Conservation (phyloP, 2,888 invertebrate genomes). For the Dysmachus trigonus region DNA sequence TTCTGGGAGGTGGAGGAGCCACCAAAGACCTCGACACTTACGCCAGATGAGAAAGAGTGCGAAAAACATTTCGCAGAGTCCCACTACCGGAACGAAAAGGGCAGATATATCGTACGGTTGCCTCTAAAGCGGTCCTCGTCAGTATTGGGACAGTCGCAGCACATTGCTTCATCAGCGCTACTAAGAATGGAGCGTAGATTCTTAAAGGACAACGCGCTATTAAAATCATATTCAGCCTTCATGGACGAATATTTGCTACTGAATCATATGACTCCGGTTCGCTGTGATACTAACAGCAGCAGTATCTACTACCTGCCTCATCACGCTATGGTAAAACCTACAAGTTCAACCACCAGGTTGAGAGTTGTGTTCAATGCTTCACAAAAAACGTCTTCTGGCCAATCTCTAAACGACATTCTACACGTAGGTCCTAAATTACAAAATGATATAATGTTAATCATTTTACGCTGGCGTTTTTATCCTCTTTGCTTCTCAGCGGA, state of each 20-base stretch:
- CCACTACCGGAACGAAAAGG: not conserved
- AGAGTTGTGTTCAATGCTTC: constrained; percentile 39
- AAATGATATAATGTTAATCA: not conserved
- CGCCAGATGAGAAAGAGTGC: not conserved
- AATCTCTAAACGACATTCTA: constrained; percentile 33
- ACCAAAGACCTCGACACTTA: not conserved
- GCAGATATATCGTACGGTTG: not conserved
- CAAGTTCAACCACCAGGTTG: constrained; percentile 21
- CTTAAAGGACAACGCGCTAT: not conserved
- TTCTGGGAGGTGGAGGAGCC: constrained; percentile 7
- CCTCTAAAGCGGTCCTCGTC: not conserved
- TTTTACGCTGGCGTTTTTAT: not conserved
- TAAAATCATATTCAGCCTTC: not conserved
- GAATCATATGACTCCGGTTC: not conserved
- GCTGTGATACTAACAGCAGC: not conserved
- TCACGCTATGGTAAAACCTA: constrained; percentile 29
- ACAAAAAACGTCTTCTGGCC: not conserved
- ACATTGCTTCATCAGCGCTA: not conserved
- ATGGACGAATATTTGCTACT: not conserved
- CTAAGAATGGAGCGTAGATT: not conserved
- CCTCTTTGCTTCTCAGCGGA: not conserved
- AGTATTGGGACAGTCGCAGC: not conserved
- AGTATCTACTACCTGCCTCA: constrained; percentile 14
- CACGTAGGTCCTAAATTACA: not conserved
- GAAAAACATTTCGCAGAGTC: not conserved